phyloP scores from a whole-genome alignment of 1,140 invertebrate genomes.

The Bombus pyrosoma region DNA sequence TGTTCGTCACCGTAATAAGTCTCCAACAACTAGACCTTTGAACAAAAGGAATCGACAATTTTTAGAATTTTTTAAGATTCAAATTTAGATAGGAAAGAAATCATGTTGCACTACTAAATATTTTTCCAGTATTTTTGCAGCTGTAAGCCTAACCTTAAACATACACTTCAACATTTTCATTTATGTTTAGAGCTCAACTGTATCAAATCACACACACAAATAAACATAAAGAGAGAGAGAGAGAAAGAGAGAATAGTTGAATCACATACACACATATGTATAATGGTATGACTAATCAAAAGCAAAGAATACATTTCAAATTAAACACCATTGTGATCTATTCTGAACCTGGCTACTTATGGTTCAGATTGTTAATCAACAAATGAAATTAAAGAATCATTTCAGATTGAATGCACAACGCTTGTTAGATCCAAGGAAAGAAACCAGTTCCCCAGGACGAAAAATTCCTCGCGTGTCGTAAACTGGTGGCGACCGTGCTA shows the following conservation, averaged over 20 bases:
- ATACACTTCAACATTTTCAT: neutral
- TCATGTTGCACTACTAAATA: neutral
- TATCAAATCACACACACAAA: neutral
- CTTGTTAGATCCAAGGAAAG: neutral
- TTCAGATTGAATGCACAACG: neutral
- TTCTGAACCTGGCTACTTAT: neutral
- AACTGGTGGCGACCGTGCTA: neutral
- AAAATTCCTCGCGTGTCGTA: conserved; percentile 28
- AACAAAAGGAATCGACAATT: neutral
- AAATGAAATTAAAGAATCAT: neutral
- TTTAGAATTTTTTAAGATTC: neutral
- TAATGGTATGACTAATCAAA: neutral
- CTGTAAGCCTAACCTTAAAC: neutral
- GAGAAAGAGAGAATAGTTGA: neutral
- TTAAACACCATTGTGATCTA: neutral
- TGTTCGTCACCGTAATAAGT: neutral
- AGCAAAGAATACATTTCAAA: neutral
- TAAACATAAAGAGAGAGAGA: no score
- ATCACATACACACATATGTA: neutral
- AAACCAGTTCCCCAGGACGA: conserved; percentile 40
- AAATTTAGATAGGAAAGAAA: neutral
- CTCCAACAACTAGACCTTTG: neutral
- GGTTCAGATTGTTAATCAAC: neutral
- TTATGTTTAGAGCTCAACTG: neutral
- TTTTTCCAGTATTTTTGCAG: neutral